Conservation (phyloP, 2,888 invertebrate species). For the Catotricha subobsoleta region DNA sequence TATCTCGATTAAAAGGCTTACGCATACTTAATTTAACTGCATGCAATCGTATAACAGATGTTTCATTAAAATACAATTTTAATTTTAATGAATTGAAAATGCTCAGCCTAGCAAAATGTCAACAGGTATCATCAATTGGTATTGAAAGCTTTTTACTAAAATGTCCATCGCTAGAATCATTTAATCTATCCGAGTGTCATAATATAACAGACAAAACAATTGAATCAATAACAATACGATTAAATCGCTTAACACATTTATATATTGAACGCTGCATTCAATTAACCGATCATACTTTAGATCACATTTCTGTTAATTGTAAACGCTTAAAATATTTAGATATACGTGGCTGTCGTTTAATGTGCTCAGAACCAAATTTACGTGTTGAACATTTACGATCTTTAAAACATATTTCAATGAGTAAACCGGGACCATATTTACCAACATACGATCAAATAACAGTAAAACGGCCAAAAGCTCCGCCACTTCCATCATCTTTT, state of each 20-base stretch:
- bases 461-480: conserved; percentile 1
- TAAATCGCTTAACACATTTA: conserved; percentile 23
- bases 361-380: conserved; percentile 26
- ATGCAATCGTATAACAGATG: conserved; percentile 53
- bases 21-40: conserved; percentile 43
- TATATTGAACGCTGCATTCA: conserved; percentile 34
- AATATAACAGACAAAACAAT: conserved; percentile 48
- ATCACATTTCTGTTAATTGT: conserved; percentile 32
- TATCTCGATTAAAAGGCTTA: conserved; percentile 36
- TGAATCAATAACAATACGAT: conserved; percentile 28
- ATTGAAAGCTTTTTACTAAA: conserved; percentile 42
- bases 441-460: background rate
- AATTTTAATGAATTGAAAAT: conserved; percentile 42
- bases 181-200: conserved; percentile 47
- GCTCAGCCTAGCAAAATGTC: conserved; percentile 47
- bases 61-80: conserved; percentile 48
- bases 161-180: conserved; percentile 49
- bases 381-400: conserved; percentile 20
- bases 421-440: conserved; percentile 6
- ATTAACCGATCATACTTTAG: conserved; percentile 34
- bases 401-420: conserved; percentile 10
- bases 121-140: conserved; percentile 47
- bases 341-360: conserved; percentile 23
- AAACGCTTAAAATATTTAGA: conserved; percentile 20
- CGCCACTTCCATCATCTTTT: conserved; percentile 2